These are phyloP conservation scores for Archips crataeganus DNA, from an alignment of 2,888 invertebrate species.

Conservation along the genomic window DNA sequence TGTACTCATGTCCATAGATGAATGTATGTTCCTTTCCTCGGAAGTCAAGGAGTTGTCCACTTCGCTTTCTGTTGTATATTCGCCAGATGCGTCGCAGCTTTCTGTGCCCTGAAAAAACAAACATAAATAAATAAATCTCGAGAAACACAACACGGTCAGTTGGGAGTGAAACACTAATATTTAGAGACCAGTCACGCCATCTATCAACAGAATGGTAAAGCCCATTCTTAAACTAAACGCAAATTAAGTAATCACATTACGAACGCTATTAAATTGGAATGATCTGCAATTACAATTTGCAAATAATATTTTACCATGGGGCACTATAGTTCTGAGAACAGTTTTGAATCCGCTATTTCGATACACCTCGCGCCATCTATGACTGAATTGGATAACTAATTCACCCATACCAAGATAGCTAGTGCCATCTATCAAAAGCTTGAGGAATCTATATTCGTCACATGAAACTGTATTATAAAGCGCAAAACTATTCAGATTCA, in stretches of 20 bases:
- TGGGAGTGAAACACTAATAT: background rate
- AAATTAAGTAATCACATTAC: too few relatives aligned
- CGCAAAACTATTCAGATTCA: background rate
- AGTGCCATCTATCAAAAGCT: too few relatives aligned
- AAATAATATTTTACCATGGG: background rate
- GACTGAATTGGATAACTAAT: background rate
- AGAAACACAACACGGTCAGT: background rate
- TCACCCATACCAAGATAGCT: background rate
- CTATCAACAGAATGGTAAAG: background rate
- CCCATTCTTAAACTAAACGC: background rate
- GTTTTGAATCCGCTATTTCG: background rate
- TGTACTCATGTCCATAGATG: conserved; percentile 86
- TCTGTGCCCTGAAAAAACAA: conserved; percentile 85
- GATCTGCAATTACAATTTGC: background rate
- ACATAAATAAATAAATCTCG: conserved; percentile 22
- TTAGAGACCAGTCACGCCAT: conserved; percentile 11
- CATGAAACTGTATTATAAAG: background rate
- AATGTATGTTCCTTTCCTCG: conserved; percentile 92
- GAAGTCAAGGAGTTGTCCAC: conserved; percentile 91
- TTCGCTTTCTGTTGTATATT: conserved; percentile 92
- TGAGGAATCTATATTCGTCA: background rate
- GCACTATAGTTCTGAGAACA: background rate
- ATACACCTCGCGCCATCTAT: background rate
- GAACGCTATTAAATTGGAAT: background rate
- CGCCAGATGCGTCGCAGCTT: conserved; percentile 95